phyloP scores from a whole-genome alignment of 2,888 invertebrate genomes.

The Phrixothrix hirtus region DNA sequence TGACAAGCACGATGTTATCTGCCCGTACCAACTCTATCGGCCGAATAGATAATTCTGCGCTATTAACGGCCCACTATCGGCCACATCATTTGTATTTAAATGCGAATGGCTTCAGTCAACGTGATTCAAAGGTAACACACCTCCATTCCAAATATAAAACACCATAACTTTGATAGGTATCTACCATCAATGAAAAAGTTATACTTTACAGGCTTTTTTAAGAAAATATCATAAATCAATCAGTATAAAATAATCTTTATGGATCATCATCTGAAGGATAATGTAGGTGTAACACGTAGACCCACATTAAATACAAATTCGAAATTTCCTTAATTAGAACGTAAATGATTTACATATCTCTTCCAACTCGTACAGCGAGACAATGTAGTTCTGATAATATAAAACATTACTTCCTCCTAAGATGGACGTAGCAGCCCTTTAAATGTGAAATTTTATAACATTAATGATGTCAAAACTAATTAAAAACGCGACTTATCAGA shows the following conservation, averaged over 20 bases:
- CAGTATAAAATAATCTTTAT: background rate
- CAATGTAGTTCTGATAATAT: too few species aligned
- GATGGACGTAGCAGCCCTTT: background rate
- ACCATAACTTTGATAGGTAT: background rate
- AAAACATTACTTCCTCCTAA: too few species aligned
- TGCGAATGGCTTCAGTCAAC: constrained; percentile 1
- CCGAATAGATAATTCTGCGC: constrained; percentile 23
- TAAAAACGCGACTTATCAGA: constrained; percentile 15
- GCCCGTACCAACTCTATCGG: constrained; percentile 20
- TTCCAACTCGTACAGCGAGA: too few species aligned
- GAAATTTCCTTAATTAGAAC: background rate
- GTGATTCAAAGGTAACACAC: background rate
- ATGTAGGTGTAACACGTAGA: background rate
- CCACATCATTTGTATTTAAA: constrained; percentile 18
- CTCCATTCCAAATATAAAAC: background rate
- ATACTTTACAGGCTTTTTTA: background rate
- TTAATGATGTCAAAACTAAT: constrained; percentile 7
- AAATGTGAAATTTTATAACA: background rate
- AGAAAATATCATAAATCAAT: background rate
- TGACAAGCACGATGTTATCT: constrained; percentile 30
- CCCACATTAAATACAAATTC: background rate
- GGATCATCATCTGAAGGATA: background rate
- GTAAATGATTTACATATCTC: too few species aligned
- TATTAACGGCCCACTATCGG: constrained; percentile 22
- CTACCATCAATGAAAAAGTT: background rate